Evolutionary conservation across 1,140 invertebrate genomes (phyloP), one percentile per base, ranked within the genome.

Genomic region (Leptestheria dahalacensis): DNA sequence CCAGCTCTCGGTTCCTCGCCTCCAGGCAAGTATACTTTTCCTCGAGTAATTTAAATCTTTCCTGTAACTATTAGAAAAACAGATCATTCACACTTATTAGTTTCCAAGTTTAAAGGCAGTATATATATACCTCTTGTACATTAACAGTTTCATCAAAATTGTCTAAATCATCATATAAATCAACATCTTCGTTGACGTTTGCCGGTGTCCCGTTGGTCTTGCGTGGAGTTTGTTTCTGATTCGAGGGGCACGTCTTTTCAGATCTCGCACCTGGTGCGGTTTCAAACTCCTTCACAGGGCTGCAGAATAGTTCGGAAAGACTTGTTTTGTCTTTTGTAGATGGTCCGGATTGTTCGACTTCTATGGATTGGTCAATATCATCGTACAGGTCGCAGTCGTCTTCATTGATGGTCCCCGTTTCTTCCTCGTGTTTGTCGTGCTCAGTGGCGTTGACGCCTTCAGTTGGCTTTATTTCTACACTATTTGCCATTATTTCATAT

Each of bases 21-120:
- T 52, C 51, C 4, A 60, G 26, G 12, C 10, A 26, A 33, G 49
- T 50, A 51, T 25, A 18, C 51, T 53, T 52, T 52, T 60, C 47
- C 33, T 60, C 49, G 18, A 60, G n/a, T 9, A 2, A 12, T 28
- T 49, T 49, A 1, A 60, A 9, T 25, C 33, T 60, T 23, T 26
- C 9, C 12, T 55, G 26, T 3, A 55, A 28, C 53, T 55, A 55
- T 50, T 12, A 12, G 11, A 47, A 50, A 28, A 28, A 50, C 9
- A 24, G 6, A 20, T 50, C 18, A 50, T 50, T 50, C 9, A 18
- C 50, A 52, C 6, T 48, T 18, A 0, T 3, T 48, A 21, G 21
- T 21, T 48, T 10, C 18, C 48, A 48, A 3, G 9, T 51, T 51
- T 51, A 18, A n/a, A 51, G 20, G 18, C 12, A 51, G 23, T 2